phyloP scores from a whole-genome alignment of 2,797 vertebrate genomes.

The Typhlichthys subterraneus region DNA sequence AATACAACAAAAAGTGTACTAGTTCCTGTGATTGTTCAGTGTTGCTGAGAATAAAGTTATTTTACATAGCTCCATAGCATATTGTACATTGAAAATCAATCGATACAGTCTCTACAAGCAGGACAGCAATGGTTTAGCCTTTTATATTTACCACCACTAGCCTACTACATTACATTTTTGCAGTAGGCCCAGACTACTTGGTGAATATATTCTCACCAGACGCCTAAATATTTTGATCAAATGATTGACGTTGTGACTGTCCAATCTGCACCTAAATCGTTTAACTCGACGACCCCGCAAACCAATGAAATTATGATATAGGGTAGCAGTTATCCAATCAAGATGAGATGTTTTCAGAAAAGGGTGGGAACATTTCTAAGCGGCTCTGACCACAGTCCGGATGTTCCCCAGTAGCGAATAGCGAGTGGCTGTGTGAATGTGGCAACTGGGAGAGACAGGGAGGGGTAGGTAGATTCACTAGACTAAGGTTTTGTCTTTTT shows the following conservation, averaged over 20 bases:
- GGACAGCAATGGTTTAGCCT: too few relatives aligned
- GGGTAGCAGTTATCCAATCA: conserved; percentile 46
- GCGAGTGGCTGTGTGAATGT: conserved; percentile 77
- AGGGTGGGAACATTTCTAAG: conserved; percentile 45
- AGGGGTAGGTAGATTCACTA: conserved; percentile 68
- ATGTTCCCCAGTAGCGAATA: conserved; percentile 74
- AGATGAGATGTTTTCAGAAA: background rate
- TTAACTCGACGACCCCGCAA: conserved; percentile 2
- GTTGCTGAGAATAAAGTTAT: too few relatives aligned
- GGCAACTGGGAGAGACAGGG: conserved; percentile 74
- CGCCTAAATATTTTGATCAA: background rate
- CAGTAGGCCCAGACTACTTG: background rate
- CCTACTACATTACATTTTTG: too few relatives aligned
- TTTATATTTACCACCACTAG: too few relatives aligned
- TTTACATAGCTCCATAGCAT: too few relatives aligned
- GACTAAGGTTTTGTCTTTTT: conserved; percentile 45
- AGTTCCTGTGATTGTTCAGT: background rate
- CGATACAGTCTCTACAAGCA: too few relatives aligned
- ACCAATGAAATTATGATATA: conserved; percentile 48
- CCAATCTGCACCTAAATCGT: conserved; percentile 37
- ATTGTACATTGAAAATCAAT: too few relatives aligned
- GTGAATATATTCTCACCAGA: conserved; percentile 10
- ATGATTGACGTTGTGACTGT: conserved; percentile 33
- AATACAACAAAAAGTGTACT: background rate
- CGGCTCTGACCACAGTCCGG: conserved; percentile 71